Evolutionary conservation across 2,797 vertebrate species (phyloP).

Genomic region (Catostomus latipinnis): DNA sequence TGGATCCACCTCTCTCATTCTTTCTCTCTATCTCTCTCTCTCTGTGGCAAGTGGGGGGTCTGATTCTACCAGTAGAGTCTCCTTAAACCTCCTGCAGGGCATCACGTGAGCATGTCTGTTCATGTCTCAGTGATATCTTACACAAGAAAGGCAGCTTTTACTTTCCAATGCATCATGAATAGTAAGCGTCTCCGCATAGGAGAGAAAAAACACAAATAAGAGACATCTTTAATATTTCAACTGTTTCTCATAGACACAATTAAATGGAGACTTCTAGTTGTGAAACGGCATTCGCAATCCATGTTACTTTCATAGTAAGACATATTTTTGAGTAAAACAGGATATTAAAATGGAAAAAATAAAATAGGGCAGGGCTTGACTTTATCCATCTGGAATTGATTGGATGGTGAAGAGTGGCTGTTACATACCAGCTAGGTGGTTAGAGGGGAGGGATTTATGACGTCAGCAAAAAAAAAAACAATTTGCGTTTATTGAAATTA

Average conservation of each 20-base stretch:
- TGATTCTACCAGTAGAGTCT: neutral
- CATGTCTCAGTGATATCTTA: constrained; percentile 26
- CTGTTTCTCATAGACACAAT: neutral
- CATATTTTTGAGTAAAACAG: neutral
- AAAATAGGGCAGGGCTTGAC: neutral
- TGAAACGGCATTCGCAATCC: neutral
- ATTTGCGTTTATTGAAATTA: too few species aligned
- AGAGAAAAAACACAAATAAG: neutral
- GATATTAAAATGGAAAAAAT: neutral
- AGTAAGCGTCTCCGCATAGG: neutral
- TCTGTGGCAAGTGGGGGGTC: constrained; percentile 23
- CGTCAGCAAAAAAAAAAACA: too few species aligned
- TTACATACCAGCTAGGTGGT: too few species aligned
- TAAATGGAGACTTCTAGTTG: neutral
- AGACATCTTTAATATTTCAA: constrained; percentile 1
- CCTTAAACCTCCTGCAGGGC: constrained; percentile 35
- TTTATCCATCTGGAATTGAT: neutral
- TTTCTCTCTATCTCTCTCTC: neutral
- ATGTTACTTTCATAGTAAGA: neutral
- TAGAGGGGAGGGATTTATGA: too few species aligned
- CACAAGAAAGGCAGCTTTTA: constrained; percentile 34
- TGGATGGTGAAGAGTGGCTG: too few species aligned
- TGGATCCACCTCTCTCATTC: neutral
- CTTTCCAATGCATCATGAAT: constrained; percentile 1
- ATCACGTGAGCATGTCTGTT: constrained; percentile 32